Conservation (phyloP, 2,888 invertebrate genomes). For the Volucella inanis region DNA sequence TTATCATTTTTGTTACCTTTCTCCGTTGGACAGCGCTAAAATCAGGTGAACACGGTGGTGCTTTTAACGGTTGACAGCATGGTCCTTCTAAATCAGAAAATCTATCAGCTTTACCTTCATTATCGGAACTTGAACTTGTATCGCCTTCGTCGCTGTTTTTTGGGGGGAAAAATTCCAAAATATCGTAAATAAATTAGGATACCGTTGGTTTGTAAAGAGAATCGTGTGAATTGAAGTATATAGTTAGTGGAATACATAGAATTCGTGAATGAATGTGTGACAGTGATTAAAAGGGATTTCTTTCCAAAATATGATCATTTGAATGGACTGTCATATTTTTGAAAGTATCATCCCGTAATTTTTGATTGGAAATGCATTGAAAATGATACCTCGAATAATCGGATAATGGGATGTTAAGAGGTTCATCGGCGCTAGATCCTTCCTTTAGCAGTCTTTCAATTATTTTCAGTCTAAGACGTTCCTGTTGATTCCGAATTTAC, state of each 20-base stretch:
- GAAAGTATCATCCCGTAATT: background rate
- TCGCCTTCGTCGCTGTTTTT: constrained; percentile 89
- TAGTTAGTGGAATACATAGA: background rate
- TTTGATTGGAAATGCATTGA: constrained; percentile 2
- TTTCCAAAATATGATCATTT: background rate
- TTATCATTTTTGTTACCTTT: constrained; percentile 77
- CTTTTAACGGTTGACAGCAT: constrained; percentile 83
- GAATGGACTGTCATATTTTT: background rate
- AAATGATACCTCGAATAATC: constrained; percentile 91
- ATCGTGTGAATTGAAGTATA: background rate
- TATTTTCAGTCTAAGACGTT: constrained; percentile 90
- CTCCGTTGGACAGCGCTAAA: constrained; percentile 79
- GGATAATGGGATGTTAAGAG: constrained; percentile 92
- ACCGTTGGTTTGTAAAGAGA: constrained; percentile 28
- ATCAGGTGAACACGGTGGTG: constrained; percentile 89
- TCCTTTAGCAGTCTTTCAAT: constrained; percentile 90
- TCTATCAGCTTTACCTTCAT: constrained; percentile 83
- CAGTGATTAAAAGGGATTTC: background rate
- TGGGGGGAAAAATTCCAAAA: constrained; percentile 8
- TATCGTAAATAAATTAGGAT: background rate
- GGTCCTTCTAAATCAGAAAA: constrained; percentile 82
- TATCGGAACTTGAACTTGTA: constrained; percentile 89
- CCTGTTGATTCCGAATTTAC: constrained; percentile 83
- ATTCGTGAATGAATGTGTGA: constrained; percentile 1
- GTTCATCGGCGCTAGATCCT: constrained; percentile 94